Evolutionary conservation across 2,797 vertebrate genomes (phyloP).

Genomic region (Parotocinclus haroldoi): DNA sequence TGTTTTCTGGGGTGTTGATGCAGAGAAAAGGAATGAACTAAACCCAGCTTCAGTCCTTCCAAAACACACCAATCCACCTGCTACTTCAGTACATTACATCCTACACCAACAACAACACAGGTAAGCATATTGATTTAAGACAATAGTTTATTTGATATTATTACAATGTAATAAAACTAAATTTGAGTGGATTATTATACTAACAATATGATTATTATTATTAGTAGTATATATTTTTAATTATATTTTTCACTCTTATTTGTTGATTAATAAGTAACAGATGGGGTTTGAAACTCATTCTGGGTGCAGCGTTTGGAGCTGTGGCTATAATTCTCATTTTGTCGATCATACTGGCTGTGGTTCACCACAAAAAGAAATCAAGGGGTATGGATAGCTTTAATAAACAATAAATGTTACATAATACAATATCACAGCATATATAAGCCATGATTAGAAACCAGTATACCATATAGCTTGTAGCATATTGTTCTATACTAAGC

Average conservation of each 20-base stretch:
- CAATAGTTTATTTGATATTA: too few relatives aligned
- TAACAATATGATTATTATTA: too few relatives aligned
- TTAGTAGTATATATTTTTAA: too few relatives aligned
- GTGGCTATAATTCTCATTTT: constrained; percentile 48
- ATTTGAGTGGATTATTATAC: too few relatives aligned
- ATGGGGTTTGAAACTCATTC: constrained; percentile 46
- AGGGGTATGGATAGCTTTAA: constrained; percentile 32
- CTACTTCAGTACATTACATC: not conserved
- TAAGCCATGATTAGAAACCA: not conserved
- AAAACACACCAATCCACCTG: not conserved
- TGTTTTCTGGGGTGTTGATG: not conserved
- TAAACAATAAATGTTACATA: too few relatives aligned
- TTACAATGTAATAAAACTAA: too few relatives aligned
- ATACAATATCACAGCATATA: not conserved
- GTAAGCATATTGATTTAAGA: constrained; percentile 10
- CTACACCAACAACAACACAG: not conserved
- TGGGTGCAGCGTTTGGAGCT: constrained; percentile 51
- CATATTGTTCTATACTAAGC: constrained; percentile 15
- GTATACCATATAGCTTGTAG: not conserved
- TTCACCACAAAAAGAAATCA: constrained; percentile 51
- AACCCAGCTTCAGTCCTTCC: not conserved
- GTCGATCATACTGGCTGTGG: constrained; percentile 41
- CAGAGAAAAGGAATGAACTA: not conserved
- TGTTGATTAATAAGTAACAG: constrained; percentile 43
- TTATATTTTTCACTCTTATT: not conserved